Evolutionary conservation across 2,113 vertebrate species (phyloP).

Genomic region (Chamaetylas fuelleborni): DNA sequence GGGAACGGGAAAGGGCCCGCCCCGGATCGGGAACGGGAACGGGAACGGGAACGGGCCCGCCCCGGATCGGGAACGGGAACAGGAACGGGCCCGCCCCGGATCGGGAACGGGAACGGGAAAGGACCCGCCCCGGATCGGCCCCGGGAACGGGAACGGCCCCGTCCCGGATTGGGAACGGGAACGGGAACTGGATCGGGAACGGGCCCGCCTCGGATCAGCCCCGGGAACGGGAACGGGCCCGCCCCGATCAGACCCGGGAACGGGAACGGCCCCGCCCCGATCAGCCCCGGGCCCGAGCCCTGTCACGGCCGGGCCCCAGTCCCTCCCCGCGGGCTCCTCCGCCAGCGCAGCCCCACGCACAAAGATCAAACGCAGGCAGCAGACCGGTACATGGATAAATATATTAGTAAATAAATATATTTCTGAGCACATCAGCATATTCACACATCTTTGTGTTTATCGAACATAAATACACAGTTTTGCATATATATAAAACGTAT

Average conservation of each 20-base stretch:
- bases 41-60: background rate
- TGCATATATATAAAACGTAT: conserved; percentile 54
- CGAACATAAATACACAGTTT: conserved; percentile 85
- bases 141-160: background rate
- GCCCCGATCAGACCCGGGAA: background rate
- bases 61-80: background rate
- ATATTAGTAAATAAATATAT: conserved; percentile 99
- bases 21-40: too few relatives aligned
- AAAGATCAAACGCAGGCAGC: conserved; percentile 76
- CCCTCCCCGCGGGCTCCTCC: too few relatives aligned
- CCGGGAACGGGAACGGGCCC: background rate
- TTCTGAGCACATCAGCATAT: conserved; percentile 90
- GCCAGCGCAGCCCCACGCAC: conserved; percentile 31
- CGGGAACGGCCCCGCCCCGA: background rate
- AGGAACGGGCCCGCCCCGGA: background rate
- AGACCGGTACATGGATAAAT: conserved; percentile 91
- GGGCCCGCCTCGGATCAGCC: too few relatives aligned
- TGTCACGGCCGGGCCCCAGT: background rate
- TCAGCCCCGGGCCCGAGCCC: too few relatives aligned
- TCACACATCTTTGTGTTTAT: conserved; percentile 92
- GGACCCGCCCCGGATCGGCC: background rate
- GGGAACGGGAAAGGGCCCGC: background rate
- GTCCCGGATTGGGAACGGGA: too few relatives aligned
- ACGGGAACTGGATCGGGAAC: background rate
- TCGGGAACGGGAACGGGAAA: background rate